Conservation (phyloP, 2,797 vertebrate species). For the Dromococcyx pavoninus region DNA sequence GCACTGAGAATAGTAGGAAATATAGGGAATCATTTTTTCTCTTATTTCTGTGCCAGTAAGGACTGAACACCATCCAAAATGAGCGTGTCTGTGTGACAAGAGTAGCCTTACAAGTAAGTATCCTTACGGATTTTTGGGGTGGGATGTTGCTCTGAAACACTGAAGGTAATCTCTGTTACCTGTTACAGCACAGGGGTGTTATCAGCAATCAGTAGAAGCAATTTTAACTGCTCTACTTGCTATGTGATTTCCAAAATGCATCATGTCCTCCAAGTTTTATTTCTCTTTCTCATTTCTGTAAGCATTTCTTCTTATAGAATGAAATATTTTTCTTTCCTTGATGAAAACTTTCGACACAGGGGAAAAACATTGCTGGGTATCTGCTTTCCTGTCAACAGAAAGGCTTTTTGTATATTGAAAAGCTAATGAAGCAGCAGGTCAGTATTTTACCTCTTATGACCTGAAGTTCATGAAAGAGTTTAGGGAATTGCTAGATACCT, state of each 20-base stretch:
- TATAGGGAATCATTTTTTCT: background rate
- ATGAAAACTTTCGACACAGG: background rate
- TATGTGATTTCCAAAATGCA: background rate
- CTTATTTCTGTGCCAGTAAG: background rate
- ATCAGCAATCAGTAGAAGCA: background rate
- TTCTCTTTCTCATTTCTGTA: background rate
- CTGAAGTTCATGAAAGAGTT: background rate
- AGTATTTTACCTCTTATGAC: background rate
- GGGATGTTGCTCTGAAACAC: background rate
- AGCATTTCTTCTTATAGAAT: background rate
- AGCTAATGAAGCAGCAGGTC: background rate
- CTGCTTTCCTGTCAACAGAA: background rate
- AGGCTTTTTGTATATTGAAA: background rate
- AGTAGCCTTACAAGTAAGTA: background rate
- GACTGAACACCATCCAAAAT: background rate
- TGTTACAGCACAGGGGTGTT: background rate
- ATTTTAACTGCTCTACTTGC: background rate
- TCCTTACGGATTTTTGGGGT: background rate
- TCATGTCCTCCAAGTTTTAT: background rate
- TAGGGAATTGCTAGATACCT: background rate
- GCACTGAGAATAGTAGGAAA: background rate
- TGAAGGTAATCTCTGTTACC: background rate
- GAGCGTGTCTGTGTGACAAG: background rate
- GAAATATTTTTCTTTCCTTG: background rate
- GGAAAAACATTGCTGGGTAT: background rate